Base-by-base conservation (phyloP, 2,888 invertebrate species). In the Tinea pellionella region DNA sequence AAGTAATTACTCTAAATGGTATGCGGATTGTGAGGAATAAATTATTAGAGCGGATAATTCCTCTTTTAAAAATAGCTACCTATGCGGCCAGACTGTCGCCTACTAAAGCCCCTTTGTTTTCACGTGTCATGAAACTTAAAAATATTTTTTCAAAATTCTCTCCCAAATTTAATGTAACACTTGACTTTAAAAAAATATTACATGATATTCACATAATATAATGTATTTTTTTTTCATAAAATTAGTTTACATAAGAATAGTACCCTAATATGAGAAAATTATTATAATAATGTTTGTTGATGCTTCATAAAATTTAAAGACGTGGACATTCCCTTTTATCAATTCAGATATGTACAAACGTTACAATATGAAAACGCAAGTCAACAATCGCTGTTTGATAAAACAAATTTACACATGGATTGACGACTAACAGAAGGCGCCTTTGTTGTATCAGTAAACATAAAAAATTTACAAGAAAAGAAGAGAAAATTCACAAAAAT, bases 321-420 rank as follows among this genome's bases (percentile, higher is more conserved):
- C 9, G 9, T 9, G 9, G 9, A 12, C 9, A 37, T 37, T 37
- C 37, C 37, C 37, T n/a, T 37, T 24, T 37, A 37, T 6, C 37
- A 37, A 6, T 9, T 47, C 16, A 15, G 47, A 47, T 47, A 47
- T 47, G 47, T 47, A 8, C 41, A 2, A n/a, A n/a, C n/a, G n/a
- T n/a, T n/a, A n/a, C n/a, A n/a, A n/a, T 37, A n/a, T 9, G 15
- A 47, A 47, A 41, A 42, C 59, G 19, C 43, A 19, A 18, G 43
- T 42, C 16, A 59, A 47, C 59, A 43, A 15, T n/a, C 42, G 30
- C 59, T 24, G 42, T 59, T 47, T 43, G 59, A 59, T 59, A 59
- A 29, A 59, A 30, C 51, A 59, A 59, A 59, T 59, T 59, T 59
- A 59, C 59, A 59, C 59, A 43, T 59, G 59, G 51, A 59, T 59